These are phyloP conservation scores for Chymomyza caudatula DNA, from an alignment of 2,888 invertebrate genomes.

Conservation along the genomic window DNA sequence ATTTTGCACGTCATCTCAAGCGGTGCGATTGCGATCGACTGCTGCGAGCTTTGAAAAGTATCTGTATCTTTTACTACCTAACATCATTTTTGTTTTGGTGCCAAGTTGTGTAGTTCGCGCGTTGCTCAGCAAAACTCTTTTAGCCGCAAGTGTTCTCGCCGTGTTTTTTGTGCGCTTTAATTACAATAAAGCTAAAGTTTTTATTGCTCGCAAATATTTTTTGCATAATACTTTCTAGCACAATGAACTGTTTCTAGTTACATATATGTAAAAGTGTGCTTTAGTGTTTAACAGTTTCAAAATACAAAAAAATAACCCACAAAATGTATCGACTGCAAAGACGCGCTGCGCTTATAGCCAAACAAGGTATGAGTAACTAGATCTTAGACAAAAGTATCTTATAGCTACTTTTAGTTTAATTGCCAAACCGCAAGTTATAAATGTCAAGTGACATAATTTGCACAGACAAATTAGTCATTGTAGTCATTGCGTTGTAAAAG, in stretches of 20 bases:
- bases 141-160: constrained; percentile 19
- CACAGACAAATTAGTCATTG: constrained; percentile 22
- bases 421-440: constrained; percentile 13
- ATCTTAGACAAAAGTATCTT: background rate
- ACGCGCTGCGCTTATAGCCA: constrained; percentile 73
- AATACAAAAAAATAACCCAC: constrained; percentile 9
- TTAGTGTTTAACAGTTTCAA: background rate
- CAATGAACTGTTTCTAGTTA: constrained; percentile 55
- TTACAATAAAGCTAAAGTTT: background rate
- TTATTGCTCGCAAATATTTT: background rate
- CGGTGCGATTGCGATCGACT: constrained; percentile 53
- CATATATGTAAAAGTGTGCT: background rate
- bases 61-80: background rate
- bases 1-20: constrained; percentile 73
- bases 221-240: constrained; percentile 8
- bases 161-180: constrained; percentile 10
- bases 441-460: constrained; percentile 10
- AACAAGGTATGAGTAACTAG: constrained; percentile 69
- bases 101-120: constrained; percentile 15
- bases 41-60: background rate
- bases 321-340: constrained; percentile 76
- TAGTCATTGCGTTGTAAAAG: background rate
- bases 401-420: background rate
- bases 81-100: constrained; percentile 18
- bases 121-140: constrained; percentile 25